Evolutionary conservation across 2,888 invertebrate genomes (phyloP), one percentile per base, ranked within the genome.

Genomic region (Taenaris catops): DNA sequence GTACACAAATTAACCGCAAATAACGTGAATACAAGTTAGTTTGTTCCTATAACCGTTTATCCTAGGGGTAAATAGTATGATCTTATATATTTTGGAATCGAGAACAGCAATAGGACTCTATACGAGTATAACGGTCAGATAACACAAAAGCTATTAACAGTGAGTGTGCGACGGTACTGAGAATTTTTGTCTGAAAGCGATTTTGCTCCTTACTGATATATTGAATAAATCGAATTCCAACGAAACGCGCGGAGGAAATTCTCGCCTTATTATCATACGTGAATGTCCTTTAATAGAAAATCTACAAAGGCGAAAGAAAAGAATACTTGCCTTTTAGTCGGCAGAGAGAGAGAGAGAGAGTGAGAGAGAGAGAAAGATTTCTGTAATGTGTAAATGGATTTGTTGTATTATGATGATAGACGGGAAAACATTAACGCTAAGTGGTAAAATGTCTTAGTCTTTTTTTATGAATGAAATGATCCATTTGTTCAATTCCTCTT

Each of bases 151-250:
- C 25, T 25, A 25, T 25, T 25, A 4, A n/a, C n/a, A 8, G 14
- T 14, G 4, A 2, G 3, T 3, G 14, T 14, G 14, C 14, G 25
- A 5, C 6, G 8, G 25, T 8, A 16, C 9, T 18, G 28, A 38
- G 16, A 20, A 32, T 35, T 35, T 32, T 32, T 35, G 9, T 32
- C 11, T 25, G 20, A 34, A 31, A 25, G 23, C 29, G 29, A 25
- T 8, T 25, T 8, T 9, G 16, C 24, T 9, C 21, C 21, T 11
- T 11, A 29, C 29, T 44, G 37, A 40, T 42, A 57, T 63, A 66
- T 63, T 57, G 56, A 64, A 67, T 63, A 68, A 70, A 67, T 70
- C 56, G 62, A 59, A 69, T 68, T 65, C 64, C 66, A 47, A 56
- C 51, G 56, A 57, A 58, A 57, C 53, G 47, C 35, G 43, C 8